Conservation (phyloP, 2,113 vertebrate genomes). For the Calypte anna region DNA sequence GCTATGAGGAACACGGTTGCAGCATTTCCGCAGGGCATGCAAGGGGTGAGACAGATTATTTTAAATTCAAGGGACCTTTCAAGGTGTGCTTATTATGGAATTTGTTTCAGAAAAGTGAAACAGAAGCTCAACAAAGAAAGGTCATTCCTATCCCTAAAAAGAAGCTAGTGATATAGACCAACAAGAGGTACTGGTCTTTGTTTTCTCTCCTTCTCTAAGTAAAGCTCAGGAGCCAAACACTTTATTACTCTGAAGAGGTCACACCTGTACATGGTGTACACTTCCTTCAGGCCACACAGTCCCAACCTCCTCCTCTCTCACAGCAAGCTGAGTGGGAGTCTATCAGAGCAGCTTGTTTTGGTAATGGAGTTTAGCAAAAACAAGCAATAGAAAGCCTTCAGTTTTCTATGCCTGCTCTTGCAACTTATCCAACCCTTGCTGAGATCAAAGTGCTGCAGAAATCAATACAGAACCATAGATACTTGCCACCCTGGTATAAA, state of each 20-base stretch:
- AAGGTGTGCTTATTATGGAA: background rate
- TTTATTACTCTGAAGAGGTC: background rate
- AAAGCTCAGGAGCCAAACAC: background rate
- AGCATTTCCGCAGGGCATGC: background rate
- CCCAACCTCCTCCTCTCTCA: background rate
- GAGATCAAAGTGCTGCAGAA: background rate
- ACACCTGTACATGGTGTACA: background rate
- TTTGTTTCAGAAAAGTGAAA: background rate
- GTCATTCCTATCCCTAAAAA: background rate
- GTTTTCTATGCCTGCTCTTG: background rate
- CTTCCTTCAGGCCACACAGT: background rate
- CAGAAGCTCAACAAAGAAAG: background rate
- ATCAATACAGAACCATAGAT: background rate
- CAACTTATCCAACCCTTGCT: background rate
- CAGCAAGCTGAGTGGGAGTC: background rate
- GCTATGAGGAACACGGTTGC: background rate
- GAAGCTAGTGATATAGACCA: background rate
- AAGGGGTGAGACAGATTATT: background rate
- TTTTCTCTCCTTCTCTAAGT: background rate
- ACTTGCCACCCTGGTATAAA: background rate
- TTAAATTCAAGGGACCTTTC: background rate
- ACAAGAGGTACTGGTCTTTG: background rate
- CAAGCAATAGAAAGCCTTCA: background rate
- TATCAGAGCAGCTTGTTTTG: background rate
- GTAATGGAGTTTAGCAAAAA: background rate